Base-by-base conservation (phyloP, 1,140 invertebrate genomes). In the Idris sp. region DNA sequence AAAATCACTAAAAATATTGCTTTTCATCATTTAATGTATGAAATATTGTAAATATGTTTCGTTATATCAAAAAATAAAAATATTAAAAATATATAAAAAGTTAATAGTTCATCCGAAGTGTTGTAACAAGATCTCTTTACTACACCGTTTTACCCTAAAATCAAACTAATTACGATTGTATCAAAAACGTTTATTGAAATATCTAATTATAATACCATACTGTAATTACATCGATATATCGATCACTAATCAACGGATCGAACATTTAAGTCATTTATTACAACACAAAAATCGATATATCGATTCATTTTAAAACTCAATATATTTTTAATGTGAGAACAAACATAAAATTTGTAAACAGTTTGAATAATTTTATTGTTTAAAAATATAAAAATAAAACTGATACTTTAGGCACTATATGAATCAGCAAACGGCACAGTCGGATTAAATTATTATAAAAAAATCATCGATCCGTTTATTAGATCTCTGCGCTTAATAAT, bases 131-230 rank as follows among this genome's bases (percentile, higher is more conserved):
- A 36, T 16, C 14, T 33, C n/a, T 48, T 31, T n/a, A 8, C 26
- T 48, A 22, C 15, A 11, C 0, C 9, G 16, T 33, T 19, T 15
- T n/a, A 36, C 15, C 22, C 18, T 16, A n/a, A n/a, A 36, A 49
- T 49, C 18, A 49, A 49, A 36, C 31, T 25, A 36, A 49, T 36
- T 36, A 2, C 22, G 11, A 0, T 36, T 49, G 31, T 49, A 49
- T 49, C 30, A 49, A 49, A 49, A 49, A 36, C 18, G 8, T 49
- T 49, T 49, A 49, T 49, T 49, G 19, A 49, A 36, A 36, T 36
- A 15, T 35, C 7, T 36, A 49, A 36, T 36, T 49, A 49, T 49
- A 48, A 48, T 48, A 31, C 46, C 31, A 49, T 36, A 49, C 25
- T 22, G 10, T 18, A 46, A 46, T 31, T 46, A 46, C 13, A 46